phyloP scores from a whole-genome alignment of 2,888 invertebrate species.

The Podotricha telesiphe region DNA sequence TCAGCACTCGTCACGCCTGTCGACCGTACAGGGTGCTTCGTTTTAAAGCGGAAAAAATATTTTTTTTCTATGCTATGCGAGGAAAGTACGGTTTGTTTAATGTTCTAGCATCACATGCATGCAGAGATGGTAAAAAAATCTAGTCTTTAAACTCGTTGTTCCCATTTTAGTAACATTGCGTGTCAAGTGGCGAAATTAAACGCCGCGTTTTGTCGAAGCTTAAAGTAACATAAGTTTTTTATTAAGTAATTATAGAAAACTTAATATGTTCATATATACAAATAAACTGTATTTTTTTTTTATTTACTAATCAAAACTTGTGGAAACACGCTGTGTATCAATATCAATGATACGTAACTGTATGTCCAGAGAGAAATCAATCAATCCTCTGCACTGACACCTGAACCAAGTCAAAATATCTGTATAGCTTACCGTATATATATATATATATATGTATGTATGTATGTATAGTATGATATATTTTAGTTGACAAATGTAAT shows the following conservation, averaged over 20 bases:
- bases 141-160: too few species aligned
- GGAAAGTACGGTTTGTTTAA: too few species aligned
- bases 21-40: constrained; percentile 63
- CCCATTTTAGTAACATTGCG: too few species aligned
- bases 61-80: neutral
- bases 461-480: too few species aligned
- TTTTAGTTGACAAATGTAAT: too few species aligned
- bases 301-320: neutral
- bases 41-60: constrained; percentile 29
- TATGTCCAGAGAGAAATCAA: constrained; percentile 66
- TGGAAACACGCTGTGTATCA: constrained; percentile 57
- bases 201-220: neutral
- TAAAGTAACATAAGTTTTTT: neutral
- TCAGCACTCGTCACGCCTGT: constrained; percentile 71
- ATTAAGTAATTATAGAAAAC: too few species aligned
- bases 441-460: too few species aligned
- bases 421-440: neutral
- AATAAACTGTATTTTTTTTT: too few species aligned
- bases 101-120: too few species aligned
- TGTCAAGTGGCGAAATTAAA: neutral
- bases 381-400: constrained; percentile 65
- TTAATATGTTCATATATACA: too few species aligned
- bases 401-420: constrained; percentile 56
- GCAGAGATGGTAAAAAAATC: too few species aligned
- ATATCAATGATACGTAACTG: constrained; percentile 57